Evolutionary conservation across 2,113 vertebrate genomes (phyloP).

Genomic region (Axis porcinus): DNA sequence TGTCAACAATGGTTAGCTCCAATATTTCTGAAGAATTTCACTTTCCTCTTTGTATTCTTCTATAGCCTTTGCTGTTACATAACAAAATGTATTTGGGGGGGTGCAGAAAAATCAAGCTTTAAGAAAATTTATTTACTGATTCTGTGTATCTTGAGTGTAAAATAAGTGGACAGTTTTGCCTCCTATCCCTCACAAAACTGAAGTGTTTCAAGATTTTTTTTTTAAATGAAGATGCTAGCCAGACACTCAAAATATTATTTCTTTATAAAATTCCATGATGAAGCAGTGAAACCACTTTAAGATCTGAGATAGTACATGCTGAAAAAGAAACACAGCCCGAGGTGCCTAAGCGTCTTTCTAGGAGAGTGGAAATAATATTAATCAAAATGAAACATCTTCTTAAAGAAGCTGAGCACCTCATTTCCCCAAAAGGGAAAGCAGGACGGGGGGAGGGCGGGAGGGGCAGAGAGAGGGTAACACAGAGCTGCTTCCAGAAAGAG

Average conservation of each 20-base stretch:
- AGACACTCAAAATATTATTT: conserved; percentile 52
- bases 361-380: not conserved
- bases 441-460: rapidly evolving
- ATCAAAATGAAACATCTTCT: conserved; percentile 10
- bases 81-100: not conserved
- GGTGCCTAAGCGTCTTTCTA: not conserved
- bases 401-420: not conserved
- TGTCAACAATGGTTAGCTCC: not conserved
- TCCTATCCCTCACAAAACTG: conserved; percentile 17
- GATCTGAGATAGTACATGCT: conserved; percentile 2
- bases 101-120: not conserved
- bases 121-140: conserved; percentile 14
- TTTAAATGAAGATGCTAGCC: not conserved
- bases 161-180: conserved; percentile 40
- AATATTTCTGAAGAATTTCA: not conserved
- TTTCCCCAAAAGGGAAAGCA: not conserved
- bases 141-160: conserved; percentile 3
- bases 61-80: not conserved
- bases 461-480: not conserved
- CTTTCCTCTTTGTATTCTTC: not conserved
- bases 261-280: conserved; percentile 42
- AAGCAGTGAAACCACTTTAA: conserved; percentile 35
- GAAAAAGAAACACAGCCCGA: not conserved
- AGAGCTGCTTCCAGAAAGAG: not conserved
- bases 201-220: not conserved